These are phyloP conservation scores for Lithophane semibrunnea DNA, from an alignment of 2,888 invertebrate species.

Conservation along the genomic window DNA sequence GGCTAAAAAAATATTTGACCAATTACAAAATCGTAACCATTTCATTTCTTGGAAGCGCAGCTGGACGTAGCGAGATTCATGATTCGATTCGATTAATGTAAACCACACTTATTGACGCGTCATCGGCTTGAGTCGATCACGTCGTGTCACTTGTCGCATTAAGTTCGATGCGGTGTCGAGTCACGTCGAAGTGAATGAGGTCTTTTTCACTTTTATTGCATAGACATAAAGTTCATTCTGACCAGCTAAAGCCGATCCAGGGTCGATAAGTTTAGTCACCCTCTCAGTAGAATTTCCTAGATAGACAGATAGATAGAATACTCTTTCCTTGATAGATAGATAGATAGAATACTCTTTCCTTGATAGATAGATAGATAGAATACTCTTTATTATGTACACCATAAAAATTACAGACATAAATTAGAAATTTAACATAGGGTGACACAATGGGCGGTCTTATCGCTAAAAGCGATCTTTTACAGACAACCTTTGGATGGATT, in stretches of 20 bases:
- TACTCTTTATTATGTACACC: too few relatives aligned
- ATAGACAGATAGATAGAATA: too few relatives aligned
- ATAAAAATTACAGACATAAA: too few relatives aligned
- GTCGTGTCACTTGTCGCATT: not conserved
- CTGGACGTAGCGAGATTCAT: not conserved
- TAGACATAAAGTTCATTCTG: not conserved
- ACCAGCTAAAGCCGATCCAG: not conserved
- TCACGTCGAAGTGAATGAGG: not conserved
- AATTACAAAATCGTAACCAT: slow-evolving; percentile 23
- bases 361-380: too few relatives aligned
- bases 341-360: too few relatives aligned
- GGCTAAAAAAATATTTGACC: slow-evolving; percentile 23
- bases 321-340: too few relatives aligned
- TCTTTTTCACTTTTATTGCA: not conserved
- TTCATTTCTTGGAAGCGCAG: not conserved
- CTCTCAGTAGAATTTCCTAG: not conserved
- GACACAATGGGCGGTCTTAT: too few relatives aligned
- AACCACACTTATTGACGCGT: not conserved
- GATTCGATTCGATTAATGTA: not conserved
- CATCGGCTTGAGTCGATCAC: not conserved
- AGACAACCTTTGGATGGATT: too few relatives aligned
- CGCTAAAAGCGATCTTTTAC: too few relatives aligned
- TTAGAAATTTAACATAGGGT: too few relatives aligned
- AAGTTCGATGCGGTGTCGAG: not conserved
- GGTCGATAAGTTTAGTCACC: not conserved